Evolutionary conservation across 2,113 vertebrate species (phyloP), one percentile per base, ranked within the genome.

Genomic region (Gulo gulo): DNA sequence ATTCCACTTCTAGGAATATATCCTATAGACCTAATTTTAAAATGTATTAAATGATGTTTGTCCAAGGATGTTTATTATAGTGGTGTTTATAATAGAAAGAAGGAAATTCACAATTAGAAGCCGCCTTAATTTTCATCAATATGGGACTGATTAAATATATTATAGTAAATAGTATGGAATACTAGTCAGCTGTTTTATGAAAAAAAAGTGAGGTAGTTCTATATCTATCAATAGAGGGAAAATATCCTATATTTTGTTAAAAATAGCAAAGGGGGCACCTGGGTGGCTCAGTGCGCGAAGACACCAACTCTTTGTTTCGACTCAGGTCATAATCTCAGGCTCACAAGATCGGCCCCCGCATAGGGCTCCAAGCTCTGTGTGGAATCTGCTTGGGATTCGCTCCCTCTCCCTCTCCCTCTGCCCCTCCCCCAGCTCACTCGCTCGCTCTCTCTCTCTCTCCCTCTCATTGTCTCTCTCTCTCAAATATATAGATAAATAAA

Each of bases 1-100:
- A 47, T 83, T 88, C 52, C 36, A 79, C n/a, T 39, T 71, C 59
- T 55, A 76, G 50, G 47, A 86, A 93, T 90, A 65, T 12, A 69
- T 29, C n/a, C 42, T 59, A 11, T 7, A 63, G 47, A 85, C 18
- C 88, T 39, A 57, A 59, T 92, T 78, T 57, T 47, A 4, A 69
- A 94, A 55, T 24, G 29, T 52, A 42, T 47, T 85, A 63, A 86
- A 36, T 82, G 47, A 59, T 57, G n/a, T 24, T 88, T 87, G 7
- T 87, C 59, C 61, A 57, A 89, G 34, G 52, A 82, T 90, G 73
- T 71, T 50, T 52, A 26, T 34, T 69, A 39, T 24, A 57, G 55
- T 24, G 26, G 13, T 76, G n/a, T 47, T 86, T 81, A 79, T 24
- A 81, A 82, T 29, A 34, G 59, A 55, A 76, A 79, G 34, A 45